A percentile compares a stretch with the other conserved stretches of the same genome.
phyloP scores from a whole-genome alignment of 2,888 invertebrate genomes.

The Chrysomela aeneicollis region DNA sequence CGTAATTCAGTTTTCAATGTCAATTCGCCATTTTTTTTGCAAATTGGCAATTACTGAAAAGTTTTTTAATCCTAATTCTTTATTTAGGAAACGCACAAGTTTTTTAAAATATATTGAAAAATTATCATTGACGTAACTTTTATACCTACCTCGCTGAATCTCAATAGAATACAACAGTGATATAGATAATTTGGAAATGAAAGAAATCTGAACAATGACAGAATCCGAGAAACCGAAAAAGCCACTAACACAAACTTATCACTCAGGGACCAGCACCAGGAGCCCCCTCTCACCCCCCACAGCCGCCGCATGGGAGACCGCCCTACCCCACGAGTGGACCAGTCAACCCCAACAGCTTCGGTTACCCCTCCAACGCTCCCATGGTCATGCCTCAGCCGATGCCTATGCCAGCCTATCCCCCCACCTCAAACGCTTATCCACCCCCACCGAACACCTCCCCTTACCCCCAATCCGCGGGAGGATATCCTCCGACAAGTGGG shows the following conservation, averaged over 20 bases:
- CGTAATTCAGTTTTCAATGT: no score
- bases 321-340: constrained; percentile 49
- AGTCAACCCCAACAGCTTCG: constrained; percentile 61
- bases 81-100: no score
- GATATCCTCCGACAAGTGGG: constrained; percentile 32
- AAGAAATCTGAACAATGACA: neutral
- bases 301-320: constrained; percentile 49
- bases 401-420: constrained; percentile 54
- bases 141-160: no score
- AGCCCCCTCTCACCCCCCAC: constrained; percentile 49
- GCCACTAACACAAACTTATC: constrained; percentile 11
- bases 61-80: no score
- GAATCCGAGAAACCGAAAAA: neutral
- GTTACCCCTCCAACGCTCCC: constrained; percentile 60
- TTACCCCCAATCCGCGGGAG: constrained; percentile 32
- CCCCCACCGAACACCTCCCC: constrained; percentile 44
- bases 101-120: no score
- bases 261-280: constrained; percentile 48
- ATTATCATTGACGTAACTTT: no score
- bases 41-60: no score
- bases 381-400: constrained; percentile 64
- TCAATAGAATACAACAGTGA: no score
- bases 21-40: no score
- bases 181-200: no score
- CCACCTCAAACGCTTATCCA: constrained; percentile 52